Evolutionary conservation across 1,140 invertebrate species (phyloP).

Genomic region (Sitodiplosis mosellana): DNA sequence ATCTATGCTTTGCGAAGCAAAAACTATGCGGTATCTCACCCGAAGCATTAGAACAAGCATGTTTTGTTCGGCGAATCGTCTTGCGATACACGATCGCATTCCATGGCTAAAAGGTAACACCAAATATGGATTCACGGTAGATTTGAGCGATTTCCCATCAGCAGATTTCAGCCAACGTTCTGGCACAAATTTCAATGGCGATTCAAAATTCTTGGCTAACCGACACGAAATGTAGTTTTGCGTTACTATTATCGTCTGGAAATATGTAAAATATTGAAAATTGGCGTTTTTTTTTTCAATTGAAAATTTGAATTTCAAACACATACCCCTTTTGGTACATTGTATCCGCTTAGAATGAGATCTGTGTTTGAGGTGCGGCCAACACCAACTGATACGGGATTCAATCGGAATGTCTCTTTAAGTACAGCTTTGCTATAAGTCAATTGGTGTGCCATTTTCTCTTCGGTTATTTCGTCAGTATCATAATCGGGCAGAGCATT

Average conservation of each 20-base stretch:
- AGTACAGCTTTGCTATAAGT: constrained; percentile 57
- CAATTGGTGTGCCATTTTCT: constrained; percentile 38
- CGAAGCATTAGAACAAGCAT: constrained; percentile 57
- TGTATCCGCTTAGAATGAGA: constrained; percentile 58
- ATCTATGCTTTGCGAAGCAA: constrained; percentile 3
- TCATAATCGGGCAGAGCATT: constrained; percentile 31
- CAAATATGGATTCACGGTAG: constrained; percentile 49
- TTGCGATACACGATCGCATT: constrained; percentile 67
- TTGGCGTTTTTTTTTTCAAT: background rate
- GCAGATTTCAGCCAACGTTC: constrained; percentile 49
- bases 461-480: constrained; percentile 30
- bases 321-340: constrained; percentile 67
- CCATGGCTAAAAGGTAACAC: constrained; percentile 81
- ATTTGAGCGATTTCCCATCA: constrained; percentile 6
- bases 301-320: background rate
- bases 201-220: constrained; percentile 45
- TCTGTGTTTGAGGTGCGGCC: constrained; percentile 61
- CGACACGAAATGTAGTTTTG: constrained; percentile 68
- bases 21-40: constrained; percentile 12
- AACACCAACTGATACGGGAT: constrained; percentile 63
- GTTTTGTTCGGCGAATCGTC: constrained; percentile 76
- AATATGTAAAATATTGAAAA: constrained; percentile 12
- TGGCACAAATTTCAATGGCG: constrained; percentile 49
- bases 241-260: constrained; percentile 70
- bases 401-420: constrained; percentile 69